Evolutionary conservation across 2,113 vertebrate genomes (phyloP), one percentile per base, ranked within the genome.

Genomic region (Aythya baeri): DNA sequence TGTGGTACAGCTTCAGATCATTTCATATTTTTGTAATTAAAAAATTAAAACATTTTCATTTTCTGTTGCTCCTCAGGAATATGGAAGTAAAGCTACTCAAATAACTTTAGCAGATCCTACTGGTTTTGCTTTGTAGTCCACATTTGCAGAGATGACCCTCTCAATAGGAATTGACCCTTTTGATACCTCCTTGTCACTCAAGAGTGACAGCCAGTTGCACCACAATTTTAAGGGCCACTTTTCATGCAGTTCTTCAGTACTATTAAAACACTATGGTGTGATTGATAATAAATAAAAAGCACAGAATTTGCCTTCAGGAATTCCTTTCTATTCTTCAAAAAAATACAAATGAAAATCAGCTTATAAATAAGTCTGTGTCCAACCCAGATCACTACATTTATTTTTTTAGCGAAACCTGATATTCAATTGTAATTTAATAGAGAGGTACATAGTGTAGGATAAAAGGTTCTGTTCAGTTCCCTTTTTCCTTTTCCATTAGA

Each of bases 21-120:
- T 29, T 73, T 29, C 6, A 2, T 58, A 43, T 74, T 88, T 74
- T 55, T 80, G 36, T 14, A 77, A 17, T 46, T n/a, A 20, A 58
- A 58, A 76, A 83, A 57, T 1, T 0, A 15, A 38, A 21, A 22
- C 3, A 15, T 7, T 2, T 74, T 90, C 2, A 0, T 4, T 80
- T 92, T 77, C 25, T 11, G 50, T 43, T 62, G 11, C 90, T 86
- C 15, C 54, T 70, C 32, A 62, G 79, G 85, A 96, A 68, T 57
- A 22, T 0, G 1, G 36, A 5, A 62, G 22, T 9, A 11, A 62
- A 26, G 34, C 36, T 62, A 38, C 36, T 38, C 22, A 38, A 26
- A 36, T 38, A 38, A 62, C 15, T 26, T 62, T 38, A 38, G 23
- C 50, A 52, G 50, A 26, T 52, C 50, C 50, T 25, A 52, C 23